Conservation (phyloP, 2,113 vertebrate species). For the Aramus guarauna region DNA sequence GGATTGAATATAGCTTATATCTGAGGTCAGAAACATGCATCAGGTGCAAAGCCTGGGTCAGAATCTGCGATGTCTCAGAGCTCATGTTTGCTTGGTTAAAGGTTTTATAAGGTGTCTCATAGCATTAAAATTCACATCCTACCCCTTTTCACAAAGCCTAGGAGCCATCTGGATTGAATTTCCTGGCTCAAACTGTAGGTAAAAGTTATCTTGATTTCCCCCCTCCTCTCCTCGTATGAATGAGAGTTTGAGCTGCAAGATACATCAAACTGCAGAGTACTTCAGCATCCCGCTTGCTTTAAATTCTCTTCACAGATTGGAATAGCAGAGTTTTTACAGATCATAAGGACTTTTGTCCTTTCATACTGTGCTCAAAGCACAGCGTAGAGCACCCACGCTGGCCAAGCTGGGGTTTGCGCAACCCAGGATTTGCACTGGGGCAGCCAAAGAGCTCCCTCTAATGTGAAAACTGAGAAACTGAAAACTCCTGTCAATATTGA, state of each 20-base stretch:
- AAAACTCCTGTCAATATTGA: no score
- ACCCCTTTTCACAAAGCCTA: background rate
- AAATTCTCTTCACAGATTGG: background rate
- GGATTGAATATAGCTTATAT: background rate
- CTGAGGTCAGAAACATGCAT: rapidly evolving
- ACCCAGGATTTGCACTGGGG: background rate
- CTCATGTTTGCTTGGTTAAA: background rate
- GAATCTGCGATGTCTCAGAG: background rate
- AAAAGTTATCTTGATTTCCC: background rate
- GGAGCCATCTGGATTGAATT: background rate
- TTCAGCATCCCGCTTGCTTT: background rate
- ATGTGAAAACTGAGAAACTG: background rate
- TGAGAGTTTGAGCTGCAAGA: background rate
- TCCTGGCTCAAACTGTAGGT: background rate
- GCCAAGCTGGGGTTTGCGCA: background rate
- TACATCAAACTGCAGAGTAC: background rate
- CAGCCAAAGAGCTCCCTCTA: background rate
- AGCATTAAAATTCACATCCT: background rate
- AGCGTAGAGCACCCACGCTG: no score
- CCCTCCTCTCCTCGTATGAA: rapidly evolving
- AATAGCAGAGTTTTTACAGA: background rate
- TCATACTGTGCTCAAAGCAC: background rate
- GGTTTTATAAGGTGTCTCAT: background rate
- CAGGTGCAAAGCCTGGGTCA: background rate
- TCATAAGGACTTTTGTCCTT: background rate